Evolutionary conservation across 2,113 vertebrate species (phyloP).

Genomic region (Pelobates fuscus): DNA sequence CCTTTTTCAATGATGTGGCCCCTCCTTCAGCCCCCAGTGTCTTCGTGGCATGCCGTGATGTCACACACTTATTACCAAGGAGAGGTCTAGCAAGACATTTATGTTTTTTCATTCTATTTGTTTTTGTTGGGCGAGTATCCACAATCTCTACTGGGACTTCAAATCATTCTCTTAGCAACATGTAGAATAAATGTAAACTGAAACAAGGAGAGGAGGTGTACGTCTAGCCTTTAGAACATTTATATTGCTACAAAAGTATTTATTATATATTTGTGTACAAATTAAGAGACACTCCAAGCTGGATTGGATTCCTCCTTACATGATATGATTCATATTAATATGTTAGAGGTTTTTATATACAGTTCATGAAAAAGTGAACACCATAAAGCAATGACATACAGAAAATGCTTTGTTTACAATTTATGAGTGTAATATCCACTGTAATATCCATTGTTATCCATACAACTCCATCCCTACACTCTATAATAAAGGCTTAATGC

Average conservation of each 20-base stretch:
- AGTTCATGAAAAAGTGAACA: no score
- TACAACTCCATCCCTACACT: no score
- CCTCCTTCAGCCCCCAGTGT: conserved; percentile 21
- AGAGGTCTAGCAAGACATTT: conserved; percentile 13
- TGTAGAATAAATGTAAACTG: neutral
- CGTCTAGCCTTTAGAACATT: neutral
- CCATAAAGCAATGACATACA: no score
- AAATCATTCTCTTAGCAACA: conserved; percentile 1
- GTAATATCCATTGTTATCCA: no score
- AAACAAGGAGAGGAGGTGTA: neutral
- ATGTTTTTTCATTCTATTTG: conserved; percentile 32
- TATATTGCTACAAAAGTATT: neutral
- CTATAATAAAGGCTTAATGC: no score
- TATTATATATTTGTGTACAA: no score
- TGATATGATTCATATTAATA: no score
- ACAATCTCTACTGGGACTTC: conserved; percentile 5
- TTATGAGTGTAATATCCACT: no score
- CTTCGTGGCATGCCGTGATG: conserved; percentile 8
- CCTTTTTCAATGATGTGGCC: conserved; percentile 1
- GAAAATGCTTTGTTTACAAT: no score
- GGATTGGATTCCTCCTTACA: no score
- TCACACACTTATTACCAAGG: conserved; percentile 34
- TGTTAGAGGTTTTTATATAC: no score
- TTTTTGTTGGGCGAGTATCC: conserved; percentile 33
- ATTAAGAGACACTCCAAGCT: no score